Evolutionary conservation across 2,888 invertebrate genomes (phyloP), one percentile per base, ranked within the genome.

Genomic region (Pteria penguin): DNA sequence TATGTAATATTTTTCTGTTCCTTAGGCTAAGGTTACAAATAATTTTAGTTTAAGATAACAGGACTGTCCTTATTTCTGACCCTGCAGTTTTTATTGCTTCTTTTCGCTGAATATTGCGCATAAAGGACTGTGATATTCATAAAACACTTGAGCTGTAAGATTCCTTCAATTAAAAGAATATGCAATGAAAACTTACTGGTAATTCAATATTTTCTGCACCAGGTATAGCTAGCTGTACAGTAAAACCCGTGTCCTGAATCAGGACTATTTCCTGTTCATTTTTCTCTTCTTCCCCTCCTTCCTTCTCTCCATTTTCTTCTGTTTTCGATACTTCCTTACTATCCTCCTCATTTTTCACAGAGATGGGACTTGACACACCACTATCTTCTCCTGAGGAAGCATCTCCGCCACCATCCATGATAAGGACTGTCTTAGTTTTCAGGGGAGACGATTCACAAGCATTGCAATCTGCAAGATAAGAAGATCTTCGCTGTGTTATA

Each of bases 211-310:
- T 94, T 87, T 98, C 98, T 11, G 96, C 94, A 1, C 97, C 97
- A 11, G 98, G 98, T 87, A 97, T 96, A 75, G 96, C 95, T 87
- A 98, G 97, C 93, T 97, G 97, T n/a, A 98, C 96, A 70, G 96
- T 96, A 90, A 91, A 91, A 4, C 91, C 90, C 14, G 90, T 90
- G 69, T 91, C 91, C 80, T 91, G 91, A 36, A 91, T 90, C 33
- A 92, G 81, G 0, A 91, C 87, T 32, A 89, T 84, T 73, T 90
- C 90, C 75, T 88, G 87, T 31, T 86, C 84, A 67, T 88, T 86
- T 22, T 86, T 84, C 18, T 81, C 83, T 32, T 82, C 81, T 31
- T 79, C 83, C 55, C 81, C 72, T 4, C 61, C 71, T 54, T 70
- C 72, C 33, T 63, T 66, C 27, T 72, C 77, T 32, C n/a, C 75